Evolutionary conservation across 92 coral and sea anemone species (phyloP).

Genomic region (Siderastrea siderea): DNA sequence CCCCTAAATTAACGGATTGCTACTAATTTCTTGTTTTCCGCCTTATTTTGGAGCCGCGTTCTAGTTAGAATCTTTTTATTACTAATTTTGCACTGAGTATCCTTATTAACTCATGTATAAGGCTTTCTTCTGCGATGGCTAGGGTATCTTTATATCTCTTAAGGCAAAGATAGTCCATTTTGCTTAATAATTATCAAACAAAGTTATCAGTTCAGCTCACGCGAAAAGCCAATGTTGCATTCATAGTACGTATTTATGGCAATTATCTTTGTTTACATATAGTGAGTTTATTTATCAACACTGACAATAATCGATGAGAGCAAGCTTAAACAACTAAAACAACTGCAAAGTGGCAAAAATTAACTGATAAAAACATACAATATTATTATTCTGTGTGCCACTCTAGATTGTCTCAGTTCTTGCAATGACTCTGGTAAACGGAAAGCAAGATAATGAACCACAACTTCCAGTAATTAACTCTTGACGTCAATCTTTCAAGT

Average conservation of each 20-base stretch:
- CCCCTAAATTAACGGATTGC: too few species aligned
- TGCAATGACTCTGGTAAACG: not conserved
- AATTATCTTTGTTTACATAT: conserved; percentile 11
- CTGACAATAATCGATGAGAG: not conserved
- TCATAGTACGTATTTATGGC: too few species aligned
- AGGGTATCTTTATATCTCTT: too few species aligned
- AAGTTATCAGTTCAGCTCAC: too few species aligned
- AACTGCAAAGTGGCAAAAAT: not conserved
- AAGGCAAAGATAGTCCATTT: too few species aligned
- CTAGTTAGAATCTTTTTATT: too few species aligned
- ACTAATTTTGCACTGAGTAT: too few species aligned
- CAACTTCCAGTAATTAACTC: not conserved
- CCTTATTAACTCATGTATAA: too few species aligned
- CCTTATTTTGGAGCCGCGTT: too few species aligned
- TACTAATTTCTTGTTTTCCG: too few species aligned
- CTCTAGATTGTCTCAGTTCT: not conserved
- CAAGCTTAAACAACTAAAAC: not conserved
- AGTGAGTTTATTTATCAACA: not conserved
- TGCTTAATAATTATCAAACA: too few species aligned
- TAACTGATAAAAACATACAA: not conserved
- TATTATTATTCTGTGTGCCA: not conserved
- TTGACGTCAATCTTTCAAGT: not conserved
- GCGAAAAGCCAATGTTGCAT: not conserved
- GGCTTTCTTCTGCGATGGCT: too few species aligned
- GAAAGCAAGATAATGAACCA: not conserved